phyloP scores from a whole-genome alignment of 2,113 vertebrate species.

The Leucosticte australis region DNA sequence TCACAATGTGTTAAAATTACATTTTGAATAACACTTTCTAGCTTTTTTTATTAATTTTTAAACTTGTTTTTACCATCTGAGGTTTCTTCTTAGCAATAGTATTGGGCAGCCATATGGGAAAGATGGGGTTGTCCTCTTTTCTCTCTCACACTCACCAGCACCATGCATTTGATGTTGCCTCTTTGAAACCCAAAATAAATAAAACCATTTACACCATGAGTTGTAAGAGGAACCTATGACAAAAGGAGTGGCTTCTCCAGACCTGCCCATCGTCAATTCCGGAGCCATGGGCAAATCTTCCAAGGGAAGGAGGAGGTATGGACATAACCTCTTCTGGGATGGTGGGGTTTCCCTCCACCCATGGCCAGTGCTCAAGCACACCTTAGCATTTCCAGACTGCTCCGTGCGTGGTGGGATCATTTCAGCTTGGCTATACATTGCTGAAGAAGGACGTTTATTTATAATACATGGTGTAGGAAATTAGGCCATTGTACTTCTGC shows the following conservation, averaged over 20 bases:
- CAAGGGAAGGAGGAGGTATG: not conserved
- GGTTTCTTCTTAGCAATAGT: not conserved
- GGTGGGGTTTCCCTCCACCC: not conserved
- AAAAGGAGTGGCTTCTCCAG: not conserved
- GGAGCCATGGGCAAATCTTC: not conserved
- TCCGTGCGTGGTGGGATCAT: not conserved
- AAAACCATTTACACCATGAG: not conserved
- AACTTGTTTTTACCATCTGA: slow-evolving; percentile 15
- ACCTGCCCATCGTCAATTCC: not conserved
- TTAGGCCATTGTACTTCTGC: slow-evolving; percentile 83
- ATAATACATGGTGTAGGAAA: slow-evolving; percentile 77
- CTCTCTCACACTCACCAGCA: not conserved
- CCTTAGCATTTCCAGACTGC: not conserved
- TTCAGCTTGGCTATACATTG: slow-evolving; percentile 56
- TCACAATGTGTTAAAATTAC: slow-evolving; percentile 61
- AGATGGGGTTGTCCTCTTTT: not conserved
- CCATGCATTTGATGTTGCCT: not conserved
- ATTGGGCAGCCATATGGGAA: not conserved
- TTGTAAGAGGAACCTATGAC: not conserved
- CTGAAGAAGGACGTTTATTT: slow-evolving; percentile 78
- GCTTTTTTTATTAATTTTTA: slow-evolving; percentile 58
- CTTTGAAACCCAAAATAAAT: not conserved
- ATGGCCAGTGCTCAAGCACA: not conserved
- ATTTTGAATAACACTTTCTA: slow-evolving; percentile 53
- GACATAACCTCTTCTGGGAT: not conserved